These are phyloP conservation scores for Brachionichthys hirsutus DNA, from an alignment of 2,113 vertebrate genomes.

Conservation along the genomic window DNA sequence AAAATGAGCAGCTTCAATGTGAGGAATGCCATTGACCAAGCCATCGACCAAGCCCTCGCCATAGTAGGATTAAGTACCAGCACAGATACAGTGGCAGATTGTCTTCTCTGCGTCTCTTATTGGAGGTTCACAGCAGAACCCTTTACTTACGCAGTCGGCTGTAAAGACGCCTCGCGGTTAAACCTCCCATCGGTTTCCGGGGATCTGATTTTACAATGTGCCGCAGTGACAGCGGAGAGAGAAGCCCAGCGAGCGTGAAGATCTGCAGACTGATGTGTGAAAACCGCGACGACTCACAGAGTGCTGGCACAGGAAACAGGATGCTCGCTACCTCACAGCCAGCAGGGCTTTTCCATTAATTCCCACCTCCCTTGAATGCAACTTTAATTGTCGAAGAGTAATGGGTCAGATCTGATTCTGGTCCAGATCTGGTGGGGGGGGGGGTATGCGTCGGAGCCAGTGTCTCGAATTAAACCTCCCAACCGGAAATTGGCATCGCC, in stretches of 20 bases:
- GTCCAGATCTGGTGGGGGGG: not conserved
- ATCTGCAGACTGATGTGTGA: constrained; percentile 40
- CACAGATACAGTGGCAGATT: too few relatives aligned
- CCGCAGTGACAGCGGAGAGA: not conserved
- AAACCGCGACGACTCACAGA: constrained; percentile 23
- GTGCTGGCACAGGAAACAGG: constrained; percentile 30
- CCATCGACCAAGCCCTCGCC: too few relatives aligned
- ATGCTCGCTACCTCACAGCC: constrained; percentile 19
- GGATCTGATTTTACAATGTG: not conserved
- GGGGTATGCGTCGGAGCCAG: constrained; percentile 14
- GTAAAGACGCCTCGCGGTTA: not conserved
- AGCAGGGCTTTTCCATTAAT: constrained; percentile 42
- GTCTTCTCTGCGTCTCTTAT: too few relatives aligned
- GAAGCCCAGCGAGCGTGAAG: not conserved
- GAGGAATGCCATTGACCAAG: too few relatives aligned
- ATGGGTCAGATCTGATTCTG: constrained; percentile 8
- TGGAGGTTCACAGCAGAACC: too few relatives aligned
- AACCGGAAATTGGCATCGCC: constrained; percentile 45
- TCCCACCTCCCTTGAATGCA: constrained; percentile 21
- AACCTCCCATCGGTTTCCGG: not conserved
- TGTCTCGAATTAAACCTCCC: constrained; percentile 18
- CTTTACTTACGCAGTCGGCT: not conserved
- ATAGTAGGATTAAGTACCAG: too few relatives aligned
- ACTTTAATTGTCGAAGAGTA: constrained; percentile 20
- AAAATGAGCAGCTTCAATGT: too few relatives aligned